Percentiles rank a stretch among this genome's conserved stretches.
Conservation (phyloP, 2,888 invertebrate species). For the Lottia scabra region DNA sequence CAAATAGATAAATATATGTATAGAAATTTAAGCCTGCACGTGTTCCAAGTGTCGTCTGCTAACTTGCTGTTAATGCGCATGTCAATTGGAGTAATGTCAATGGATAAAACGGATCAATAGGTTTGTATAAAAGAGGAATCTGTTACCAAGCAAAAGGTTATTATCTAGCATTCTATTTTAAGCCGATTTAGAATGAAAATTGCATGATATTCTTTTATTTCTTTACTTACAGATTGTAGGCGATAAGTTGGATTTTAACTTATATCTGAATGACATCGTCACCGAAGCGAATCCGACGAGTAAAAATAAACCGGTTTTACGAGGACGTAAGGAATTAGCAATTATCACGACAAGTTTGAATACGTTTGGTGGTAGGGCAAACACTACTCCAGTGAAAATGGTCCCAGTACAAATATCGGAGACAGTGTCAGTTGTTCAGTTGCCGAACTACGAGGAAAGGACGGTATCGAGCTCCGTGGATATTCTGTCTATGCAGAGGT, state of each 20-base stretch:
- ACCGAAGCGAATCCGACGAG: conserved; percentile 3
- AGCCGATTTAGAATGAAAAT: no score
- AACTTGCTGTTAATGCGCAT: not conserved
- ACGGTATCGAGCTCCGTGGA: conserved; percentile 44
- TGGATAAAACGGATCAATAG: not conserved
- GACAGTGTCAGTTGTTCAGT: conserved; percentile 44
- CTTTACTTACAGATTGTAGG: not conserved
- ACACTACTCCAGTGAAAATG: conserved; percentile 18
- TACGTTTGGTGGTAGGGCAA: not conserved
- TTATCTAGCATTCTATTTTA: no score
- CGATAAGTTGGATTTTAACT: not conserved
- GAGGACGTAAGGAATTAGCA: not conserved
- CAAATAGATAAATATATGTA: not conserved
- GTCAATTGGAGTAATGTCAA: not conserved
- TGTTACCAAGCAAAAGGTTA: no score
- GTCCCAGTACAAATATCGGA: conserved; percentile 46
- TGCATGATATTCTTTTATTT: not conserved
- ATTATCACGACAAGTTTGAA: not conserved
- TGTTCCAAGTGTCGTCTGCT: not conserved
- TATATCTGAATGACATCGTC: conserved; percentile 17
- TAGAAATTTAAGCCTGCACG: not conserved
- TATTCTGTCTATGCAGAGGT: conserved; percentile 47
- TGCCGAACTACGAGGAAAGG: conserved; percentile 49
- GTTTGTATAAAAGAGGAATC: not conserved
- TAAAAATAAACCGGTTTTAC: conserved; percentile 16